phyloP scores from a whole-genome alignment of 2,113 vertebrate genomes.

The Ciconia boyciana region DNA sequence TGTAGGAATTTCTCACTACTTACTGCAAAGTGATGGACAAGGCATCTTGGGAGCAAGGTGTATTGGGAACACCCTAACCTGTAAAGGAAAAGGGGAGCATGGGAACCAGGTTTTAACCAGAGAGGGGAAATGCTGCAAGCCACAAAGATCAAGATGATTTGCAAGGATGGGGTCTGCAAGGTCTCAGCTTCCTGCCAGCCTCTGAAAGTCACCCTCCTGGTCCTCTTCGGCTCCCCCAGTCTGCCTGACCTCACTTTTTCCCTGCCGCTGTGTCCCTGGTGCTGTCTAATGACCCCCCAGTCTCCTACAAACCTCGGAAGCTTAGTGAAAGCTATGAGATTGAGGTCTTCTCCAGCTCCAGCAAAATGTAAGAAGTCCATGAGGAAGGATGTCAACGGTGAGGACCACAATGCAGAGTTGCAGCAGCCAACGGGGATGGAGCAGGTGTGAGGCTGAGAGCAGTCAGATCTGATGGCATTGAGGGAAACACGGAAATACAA shows the following conservation, averaged over 20 bases:
- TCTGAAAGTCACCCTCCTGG: not conserved
- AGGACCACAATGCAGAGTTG: not conserved
- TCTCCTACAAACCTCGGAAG: not conserved
- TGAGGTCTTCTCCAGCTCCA: not conserved
- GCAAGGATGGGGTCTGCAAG: not conserved
- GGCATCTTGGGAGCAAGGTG: not conserved
- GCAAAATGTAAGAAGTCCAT: not conserved
- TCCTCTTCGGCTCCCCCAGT: not conserved
- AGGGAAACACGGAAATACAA: not conserved
- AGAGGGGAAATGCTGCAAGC: not conserved
- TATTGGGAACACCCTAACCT: not conserved
- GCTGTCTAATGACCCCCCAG: not conserved
- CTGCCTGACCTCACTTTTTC: not conserved
- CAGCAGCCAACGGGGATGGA: not conserved
- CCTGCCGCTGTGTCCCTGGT: not conserved
- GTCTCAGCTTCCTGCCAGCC: not conserved
- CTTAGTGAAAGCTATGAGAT: not conserved
- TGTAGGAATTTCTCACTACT: not conserved
- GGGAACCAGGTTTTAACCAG: not conserved
- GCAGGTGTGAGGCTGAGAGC: not conserved
- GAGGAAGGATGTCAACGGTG: not conserved
- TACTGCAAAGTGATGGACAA: not conserved
- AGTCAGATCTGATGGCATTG: not conserved
- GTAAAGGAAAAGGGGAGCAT: not conserved
- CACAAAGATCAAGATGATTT: not conserved